phyloP scores from a whole-genome alignment of 2,797 vertebrate genomes.

The Alcedo quadribrachys region DNA sequence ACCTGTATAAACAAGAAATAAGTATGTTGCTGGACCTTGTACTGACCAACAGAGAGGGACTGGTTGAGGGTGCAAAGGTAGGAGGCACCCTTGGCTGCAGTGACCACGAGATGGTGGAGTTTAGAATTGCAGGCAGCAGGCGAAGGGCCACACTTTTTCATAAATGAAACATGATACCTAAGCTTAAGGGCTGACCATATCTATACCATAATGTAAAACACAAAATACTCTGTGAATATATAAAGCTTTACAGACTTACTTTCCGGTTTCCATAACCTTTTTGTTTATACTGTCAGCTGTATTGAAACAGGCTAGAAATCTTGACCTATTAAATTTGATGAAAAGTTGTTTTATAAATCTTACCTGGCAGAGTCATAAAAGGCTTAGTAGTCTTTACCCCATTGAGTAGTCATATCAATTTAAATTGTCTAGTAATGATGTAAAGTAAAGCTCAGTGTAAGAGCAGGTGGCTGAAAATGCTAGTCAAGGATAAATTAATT shows the following conservation, averaged over 20 bases:
- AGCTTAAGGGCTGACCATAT: not conserved
- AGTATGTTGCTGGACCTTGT: not conserved
- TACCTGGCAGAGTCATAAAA: slow-evolving; percentile 2
- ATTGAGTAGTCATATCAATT: not conserved
- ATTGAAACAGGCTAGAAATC: not conserved
- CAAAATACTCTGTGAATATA: not conserved
- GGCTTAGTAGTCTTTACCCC: not conserved
- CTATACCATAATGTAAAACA: slow-evolving; percentile 31
- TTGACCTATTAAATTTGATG: not conserved
- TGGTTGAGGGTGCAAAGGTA: no score
- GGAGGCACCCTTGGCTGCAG: no score
- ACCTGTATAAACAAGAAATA: not conserved
- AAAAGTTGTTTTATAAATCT: slow-evolving; percentile 10
- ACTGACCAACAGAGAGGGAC: no score
- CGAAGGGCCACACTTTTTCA: not conserved
- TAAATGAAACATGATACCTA: not conserved
- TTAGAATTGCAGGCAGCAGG: no score
- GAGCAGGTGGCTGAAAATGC: not conserved
- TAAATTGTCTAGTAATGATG: not conserved
- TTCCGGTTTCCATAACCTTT: not conserved
- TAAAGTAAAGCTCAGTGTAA: not conserved
- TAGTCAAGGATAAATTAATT: not conserved
- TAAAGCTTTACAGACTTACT: not conserved
- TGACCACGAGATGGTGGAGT: no score
- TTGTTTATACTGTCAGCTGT: not conserved